Evolutionary conservation across 2,888 invertebrate genomes (phyloP), one percentile per base, ranked within the genome.

Genomic region (Ophion obscuratus): DNA sequence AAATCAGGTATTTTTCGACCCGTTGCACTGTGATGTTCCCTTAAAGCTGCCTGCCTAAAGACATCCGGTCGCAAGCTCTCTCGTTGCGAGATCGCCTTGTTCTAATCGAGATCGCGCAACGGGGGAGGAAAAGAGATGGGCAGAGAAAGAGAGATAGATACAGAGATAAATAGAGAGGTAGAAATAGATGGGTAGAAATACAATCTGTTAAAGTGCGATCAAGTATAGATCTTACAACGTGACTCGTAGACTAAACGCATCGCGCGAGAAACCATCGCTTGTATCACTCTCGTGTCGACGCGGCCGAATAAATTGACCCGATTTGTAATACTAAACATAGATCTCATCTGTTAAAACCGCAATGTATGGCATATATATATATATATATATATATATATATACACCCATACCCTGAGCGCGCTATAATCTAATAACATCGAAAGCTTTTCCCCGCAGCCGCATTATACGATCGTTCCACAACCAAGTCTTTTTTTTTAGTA

Each of bases 261-360:
- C 67, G 66, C 66, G 61, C 73, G 47, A 81, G 66, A 74, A 81
- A 77, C 57, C 74, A 71, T 85, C 66, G 77, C 62, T 85, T 75
- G 85, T 85, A 83, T 61, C 78, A 14, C 74, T 77, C 59, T 59
- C 64, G 71, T 57, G 70, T 59, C 70, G 81, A 68, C 74, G 68
- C 59, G 85, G 47, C 83, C 83, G 80, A 83, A 86, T 83, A 83
- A 86, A 86, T 82, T 86, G 86, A 86, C 86, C 86, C 86, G 86
- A 86, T 86, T 86, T 81, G 59, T 77, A 73, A 77, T 64, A 86
- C 86, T 86, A 86, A 86, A 86, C 80, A 86, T 86, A 86, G 86
- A 86, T 74, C 81, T 66, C 74, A 64, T 61, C 67, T 70, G 74
- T 78, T 82, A 75, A 82, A 78, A 67, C 20, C 20, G 61, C 81